A percentile compares a stretch with the other conserved stretches of the same genome.
phyloP scores from a whole-genome alignment of 2,113 vertebrate species.

The Pithys albifrons region DNA sequence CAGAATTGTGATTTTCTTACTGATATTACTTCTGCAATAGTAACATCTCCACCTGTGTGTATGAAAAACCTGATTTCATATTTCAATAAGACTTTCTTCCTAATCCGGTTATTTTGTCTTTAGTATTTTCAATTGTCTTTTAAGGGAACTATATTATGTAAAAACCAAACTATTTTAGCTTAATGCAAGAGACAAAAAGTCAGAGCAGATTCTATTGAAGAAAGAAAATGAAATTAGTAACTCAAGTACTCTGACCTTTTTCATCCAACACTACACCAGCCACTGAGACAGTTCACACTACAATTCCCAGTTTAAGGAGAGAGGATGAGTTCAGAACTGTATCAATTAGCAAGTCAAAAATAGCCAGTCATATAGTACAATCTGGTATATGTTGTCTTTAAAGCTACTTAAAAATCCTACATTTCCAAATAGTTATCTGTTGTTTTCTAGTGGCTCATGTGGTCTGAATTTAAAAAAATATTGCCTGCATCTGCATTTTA shows the following conservation, averaged over 20 bases:
- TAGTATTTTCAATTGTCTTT: neutral
- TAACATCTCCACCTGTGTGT: neutral
- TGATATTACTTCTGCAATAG: neutral
- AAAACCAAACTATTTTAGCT: neutral
- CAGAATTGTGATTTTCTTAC: neutral
- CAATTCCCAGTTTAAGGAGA: conserved; percentile 8
- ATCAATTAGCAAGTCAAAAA: conserved; percentile 26
- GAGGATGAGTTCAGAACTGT: neutral
- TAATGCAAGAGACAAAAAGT: neutral
- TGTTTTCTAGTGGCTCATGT: neutral
- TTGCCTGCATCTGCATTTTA: conserved; percentile 34
- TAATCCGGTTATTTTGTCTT: neutral
- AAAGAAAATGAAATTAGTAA: neutral
- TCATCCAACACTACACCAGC: neutral
- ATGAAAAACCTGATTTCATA: neutral
- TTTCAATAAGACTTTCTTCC: neutral
- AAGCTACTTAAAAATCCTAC: neutral
- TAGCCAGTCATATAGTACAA: neutral
- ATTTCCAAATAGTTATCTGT: neutral
- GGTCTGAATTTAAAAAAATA: neutral
- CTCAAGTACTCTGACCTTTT: neutral
- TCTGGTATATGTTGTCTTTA: neutral
- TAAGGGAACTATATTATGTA: neutral
- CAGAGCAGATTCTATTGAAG: neutral
- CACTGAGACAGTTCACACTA: neutral